Percentiles rank a stretch among this genome's conserved stretches.
These are phyloP conservation scores for Recurvirostra avosetta DNA, from an alignment of 2,113 vertebrate genomes.

Conservation along the genomic window DNA sequence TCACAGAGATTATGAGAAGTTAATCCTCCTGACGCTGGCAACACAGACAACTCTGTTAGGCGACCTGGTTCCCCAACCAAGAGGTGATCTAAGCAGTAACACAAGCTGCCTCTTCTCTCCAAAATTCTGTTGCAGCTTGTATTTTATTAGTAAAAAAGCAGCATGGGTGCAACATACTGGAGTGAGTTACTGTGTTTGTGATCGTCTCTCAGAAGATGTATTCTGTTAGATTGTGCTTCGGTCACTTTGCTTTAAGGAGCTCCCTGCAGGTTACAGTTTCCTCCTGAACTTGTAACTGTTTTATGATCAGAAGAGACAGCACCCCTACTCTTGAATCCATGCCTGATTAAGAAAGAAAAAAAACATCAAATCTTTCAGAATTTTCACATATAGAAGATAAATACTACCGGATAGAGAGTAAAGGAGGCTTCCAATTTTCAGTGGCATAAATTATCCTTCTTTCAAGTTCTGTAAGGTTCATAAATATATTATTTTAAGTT, in stretches of 20 bases:
- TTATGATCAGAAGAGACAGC: neutral
- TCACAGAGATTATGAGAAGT: constrained; percentile 64
- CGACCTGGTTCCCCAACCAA: constrained; percentile 56
- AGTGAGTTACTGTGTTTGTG: neutral
- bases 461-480: neutral
- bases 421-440: neutral
- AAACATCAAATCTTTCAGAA: neutral
- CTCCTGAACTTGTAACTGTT: neutral
- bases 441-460: neutral
- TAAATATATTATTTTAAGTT: neutral
- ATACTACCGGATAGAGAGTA: neutral
- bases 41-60: constrained; percentile 33
- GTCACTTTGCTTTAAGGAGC: neutral
- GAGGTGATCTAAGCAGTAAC: constrained; percentile 5
- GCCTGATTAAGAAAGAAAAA: neutral
- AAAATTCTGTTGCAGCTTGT: neutral
- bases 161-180: neutral
- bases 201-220: neutral
- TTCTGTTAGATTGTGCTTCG: neutral
- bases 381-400: neutral
- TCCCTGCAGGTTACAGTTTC: neutral
- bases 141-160: neutral
- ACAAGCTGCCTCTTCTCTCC: neutral
- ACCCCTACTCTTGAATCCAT: neutral
- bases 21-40: constrained; percentile 70